phyloP scores from a whole-genome alignment of 1,140 invertebrate genomes.

The Hydropsyche tenuis region DNA sequence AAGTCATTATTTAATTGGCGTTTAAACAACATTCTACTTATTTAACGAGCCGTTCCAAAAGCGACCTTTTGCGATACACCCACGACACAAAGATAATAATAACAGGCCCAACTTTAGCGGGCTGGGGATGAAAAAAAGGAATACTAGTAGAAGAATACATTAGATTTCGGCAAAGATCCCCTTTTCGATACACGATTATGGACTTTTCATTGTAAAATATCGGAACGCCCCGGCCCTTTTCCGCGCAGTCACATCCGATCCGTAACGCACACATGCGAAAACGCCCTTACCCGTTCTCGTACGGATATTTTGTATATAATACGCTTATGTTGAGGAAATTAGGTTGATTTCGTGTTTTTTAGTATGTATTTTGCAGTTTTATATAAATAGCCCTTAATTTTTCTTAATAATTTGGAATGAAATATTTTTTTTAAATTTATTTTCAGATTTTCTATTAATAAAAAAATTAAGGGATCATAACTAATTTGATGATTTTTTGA shows the following conservation, averaged over 20 bases:
- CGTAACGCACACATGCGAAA: neutral
- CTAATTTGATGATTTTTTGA: too few relatives aligned
- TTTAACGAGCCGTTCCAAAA: too few relatives aligned
- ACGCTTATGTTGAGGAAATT: too few relatives aligned
- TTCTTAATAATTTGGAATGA: too few relatives aligned
- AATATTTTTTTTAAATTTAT: too few relatives aligned
- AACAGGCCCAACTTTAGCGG: too few relatives aligned
- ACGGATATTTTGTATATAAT: neutral
- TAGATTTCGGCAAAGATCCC: neutral
- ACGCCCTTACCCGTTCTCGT: neutral
- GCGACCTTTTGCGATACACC: neutral
- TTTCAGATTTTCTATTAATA: too few relatives aligned
- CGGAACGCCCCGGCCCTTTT: slow-evolving; percentile 1
- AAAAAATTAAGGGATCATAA: too few relatives aligned
- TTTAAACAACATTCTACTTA: neutral
- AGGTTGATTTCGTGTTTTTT: too few relatives aligned
- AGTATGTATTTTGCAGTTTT: too few relatives aligned
- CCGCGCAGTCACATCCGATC: slow-evolving; percentile 1
- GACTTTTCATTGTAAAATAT: slow-evolving; percentile 18
- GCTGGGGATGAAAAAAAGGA: neutral
- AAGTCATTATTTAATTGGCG: neutral
- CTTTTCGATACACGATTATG: neutral
- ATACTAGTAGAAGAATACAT: neutral
- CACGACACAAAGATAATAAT: too few relatives aligned
- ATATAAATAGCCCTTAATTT: too few relatives aligned